A percentile compares a stretch with the other conserved stretches of the same genome.
These are phyloP conservation scores for Argya squamiceps DNA, from an alignment of 2,797 vertebrate species.

Conservation along the genomic window DNA sequence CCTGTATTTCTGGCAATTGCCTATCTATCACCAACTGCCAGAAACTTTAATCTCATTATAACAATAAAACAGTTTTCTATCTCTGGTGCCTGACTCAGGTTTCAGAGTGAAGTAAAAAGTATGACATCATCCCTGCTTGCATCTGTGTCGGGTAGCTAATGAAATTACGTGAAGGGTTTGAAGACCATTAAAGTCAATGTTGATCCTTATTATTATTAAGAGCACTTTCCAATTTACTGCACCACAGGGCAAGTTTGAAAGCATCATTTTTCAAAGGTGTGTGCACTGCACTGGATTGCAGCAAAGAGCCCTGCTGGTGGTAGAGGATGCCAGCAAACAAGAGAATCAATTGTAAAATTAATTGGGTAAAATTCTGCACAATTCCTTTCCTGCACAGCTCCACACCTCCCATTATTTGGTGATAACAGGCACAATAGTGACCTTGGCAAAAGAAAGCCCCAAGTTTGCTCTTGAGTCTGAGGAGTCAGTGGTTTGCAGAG, in stretches of 20 bases:
- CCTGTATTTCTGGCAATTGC: constrained; percentile 52
- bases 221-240: constrained; percentile 84
- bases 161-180: constrained; percentile 80
- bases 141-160: constrained; percentile 80
- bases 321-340: neutral
- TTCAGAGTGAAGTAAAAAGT: constrained; percentile 76
- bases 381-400: constrained; percentile 18
- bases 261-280: constrained; percentile 80
- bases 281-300: constrained; percentile 59
- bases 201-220: constrained; percentile 84
- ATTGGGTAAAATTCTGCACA: neutral
- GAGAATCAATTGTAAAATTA: constrained; percentile 67
- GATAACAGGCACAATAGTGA: constrained; percentile 25
- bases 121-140: constrained; percentile 82
- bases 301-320: neutral
- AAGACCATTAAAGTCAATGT: constrained; percentile 84
- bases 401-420: neutral
- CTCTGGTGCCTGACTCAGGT: constrained; percentile 80
- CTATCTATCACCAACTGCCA: constrained; percentile 72
- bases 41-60: constrained; percentile 80
- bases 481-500: neutral
- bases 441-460: neutral
- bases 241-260: constrained; percentile 73
- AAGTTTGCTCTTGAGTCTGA: neutral
- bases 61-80: constrained; percentile 80